Evolutionary conservation across 2,113 vertebrate species (phyloP).

Genomic region (Neogobius melanostomus): DNA sequence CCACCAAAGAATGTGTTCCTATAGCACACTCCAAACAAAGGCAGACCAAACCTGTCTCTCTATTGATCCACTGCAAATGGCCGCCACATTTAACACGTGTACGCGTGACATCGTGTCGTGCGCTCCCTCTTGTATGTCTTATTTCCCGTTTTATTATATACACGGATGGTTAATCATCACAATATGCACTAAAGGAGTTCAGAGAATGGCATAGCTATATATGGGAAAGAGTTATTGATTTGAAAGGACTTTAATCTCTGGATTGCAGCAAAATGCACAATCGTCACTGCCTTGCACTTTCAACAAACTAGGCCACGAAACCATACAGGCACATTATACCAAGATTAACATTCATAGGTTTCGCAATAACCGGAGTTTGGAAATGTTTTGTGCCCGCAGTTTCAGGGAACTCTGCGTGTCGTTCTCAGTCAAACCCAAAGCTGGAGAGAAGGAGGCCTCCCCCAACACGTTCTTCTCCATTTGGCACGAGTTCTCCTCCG

Average conservation of each 20-base stretch:
- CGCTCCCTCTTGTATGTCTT: not conserved
- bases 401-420: slow-evolving; percentile 90
- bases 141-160: slow-evolving; percentile 9
- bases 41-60: slow-evolving; percentile 76
- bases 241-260: not conserved
- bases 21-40: slow-evolving; percentile 86
- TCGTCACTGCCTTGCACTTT: slow-evolving; percentile 39
- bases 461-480: slow-evolving; percentile 90
- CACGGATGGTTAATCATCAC: not conserved
- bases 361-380: slow-evolving; percentile 50
- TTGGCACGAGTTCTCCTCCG: slow-evolving; percentile 96
- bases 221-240: slow-evolving; percentile 15
- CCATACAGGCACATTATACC: slow-evolving; percentile 23
- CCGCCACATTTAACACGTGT: slow-evolving; percentile 48
- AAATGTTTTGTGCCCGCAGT: slow-evolving; percentile 75
- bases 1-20: slow-evolving; percentile 84
- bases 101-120: slow-evolving; percentile 24
- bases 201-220: slow-evolving; percentile 3
- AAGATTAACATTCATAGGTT: slow-evolving; percentile 56
- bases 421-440: slow-evolving; percentile 93
- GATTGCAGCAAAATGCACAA: slow-evolving; percentile 14
- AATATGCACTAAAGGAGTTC: not conserved
- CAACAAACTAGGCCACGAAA: slow-evolving; percentile 25
- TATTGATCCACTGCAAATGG: slow-evolving; percentile 69
- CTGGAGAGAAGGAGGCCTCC: slow-evolving; percentile 93